Base-by-base conservation (phyloP, 2,888 invertebrate species). In the Salpingus planirostris region DNA sequence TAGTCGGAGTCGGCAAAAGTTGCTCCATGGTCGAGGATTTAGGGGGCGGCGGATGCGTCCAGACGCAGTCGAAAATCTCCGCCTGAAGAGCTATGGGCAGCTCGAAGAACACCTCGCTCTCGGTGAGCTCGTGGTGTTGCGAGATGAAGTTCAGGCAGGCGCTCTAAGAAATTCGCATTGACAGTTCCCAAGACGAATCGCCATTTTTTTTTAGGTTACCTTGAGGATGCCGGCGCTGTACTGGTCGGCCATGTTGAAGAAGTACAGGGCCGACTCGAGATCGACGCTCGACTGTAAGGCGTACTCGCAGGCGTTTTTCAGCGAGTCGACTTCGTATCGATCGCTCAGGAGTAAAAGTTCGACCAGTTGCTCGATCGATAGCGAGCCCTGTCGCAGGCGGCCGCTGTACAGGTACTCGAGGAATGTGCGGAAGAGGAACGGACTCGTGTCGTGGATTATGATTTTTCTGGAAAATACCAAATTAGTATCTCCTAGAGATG, bases 261-360 rank as follows among this genome's bases (percentile, higher is more conserved):
- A 69, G 54, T 74, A 78, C 26, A 79, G 64, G 1, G 74, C 76
- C 2, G 74, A 73, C 31, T 78, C 77, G 33, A 72, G 70, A 54
- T 78, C 76, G 31, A 79, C 68, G 49, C 73, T 70, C 4, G 66
- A 57, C 44, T 73, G 70, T 18, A 80, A 58, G 6, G 71, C 69
- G 41, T 71, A 70, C 57, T 80, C 80, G 59, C 78, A 78, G 12
- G 73, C 63, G 42, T 70, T 69, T 54, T 78, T 78, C 33, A 80
- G 59, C 24, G 72, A 67, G 53, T 78, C 78, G 39, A 78, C 66
- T 45, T 75, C 71, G 44, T 73, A 74, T 29, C 71, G 63, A 59
- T 80, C 80, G 42, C 76, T 74, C 18, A 80, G 57, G 5, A 78
- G 64, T 62, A 79, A 68, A 27, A 80, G 60, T 47, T 80, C 79